These are phyloP conservation scores for Neopelma chrysocephalum DNA, from an alignment of 2,797 vertebrate genomes.

Conservation along the genomic window DNA sequence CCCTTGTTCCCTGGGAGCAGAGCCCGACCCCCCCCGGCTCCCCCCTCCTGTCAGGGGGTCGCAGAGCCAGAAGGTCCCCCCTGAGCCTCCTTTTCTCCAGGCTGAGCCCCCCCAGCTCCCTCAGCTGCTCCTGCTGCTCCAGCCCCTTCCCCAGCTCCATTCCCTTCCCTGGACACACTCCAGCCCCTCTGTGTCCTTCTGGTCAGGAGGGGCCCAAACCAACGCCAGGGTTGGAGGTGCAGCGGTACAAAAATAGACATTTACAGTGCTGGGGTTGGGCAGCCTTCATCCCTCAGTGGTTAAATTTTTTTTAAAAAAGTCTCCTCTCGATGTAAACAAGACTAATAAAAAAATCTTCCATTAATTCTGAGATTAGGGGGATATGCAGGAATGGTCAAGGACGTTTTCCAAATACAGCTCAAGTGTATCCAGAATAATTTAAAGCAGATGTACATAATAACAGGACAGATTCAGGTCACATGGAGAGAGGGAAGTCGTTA, in stretches of 20 bases:
- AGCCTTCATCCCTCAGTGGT: not conserved
- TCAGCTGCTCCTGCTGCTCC: not conserved
- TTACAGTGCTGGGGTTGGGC: rapidly evolving
- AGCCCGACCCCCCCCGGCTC: not conserved
- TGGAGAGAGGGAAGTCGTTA: not conserved
- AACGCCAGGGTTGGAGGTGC: not conserved
- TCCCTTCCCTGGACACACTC: rapidly evolving
- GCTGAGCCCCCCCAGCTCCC: not conserved
- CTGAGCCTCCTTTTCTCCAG: not conserved
- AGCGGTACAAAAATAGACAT: not conserved
- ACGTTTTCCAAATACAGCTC: not conserved
- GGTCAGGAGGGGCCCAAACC: not conserved
- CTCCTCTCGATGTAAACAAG: not conserved
- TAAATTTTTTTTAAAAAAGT: not conserved
- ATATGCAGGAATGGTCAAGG: not conserved
- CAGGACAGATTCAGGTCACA: not conserved
- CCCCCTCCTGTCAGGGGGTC: not conserved
- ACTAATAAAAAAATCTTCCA: not conserved
- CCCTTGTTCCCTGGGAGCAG: not conserved
- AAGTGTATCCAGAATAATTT: not conserved
- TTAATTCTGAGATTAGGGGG: not conserved
- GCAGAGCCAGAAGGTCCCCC: not conserved
- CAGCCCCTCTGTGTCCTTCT: not conserved
- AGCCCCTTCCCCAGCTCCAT: not conserved
- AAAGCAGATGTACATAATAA: constrained; percentile 8